phyloP scores from a whole-genome alignment of 92 coral and sea anemone genomes.

The Epizoanthus ramosus region DNA sequence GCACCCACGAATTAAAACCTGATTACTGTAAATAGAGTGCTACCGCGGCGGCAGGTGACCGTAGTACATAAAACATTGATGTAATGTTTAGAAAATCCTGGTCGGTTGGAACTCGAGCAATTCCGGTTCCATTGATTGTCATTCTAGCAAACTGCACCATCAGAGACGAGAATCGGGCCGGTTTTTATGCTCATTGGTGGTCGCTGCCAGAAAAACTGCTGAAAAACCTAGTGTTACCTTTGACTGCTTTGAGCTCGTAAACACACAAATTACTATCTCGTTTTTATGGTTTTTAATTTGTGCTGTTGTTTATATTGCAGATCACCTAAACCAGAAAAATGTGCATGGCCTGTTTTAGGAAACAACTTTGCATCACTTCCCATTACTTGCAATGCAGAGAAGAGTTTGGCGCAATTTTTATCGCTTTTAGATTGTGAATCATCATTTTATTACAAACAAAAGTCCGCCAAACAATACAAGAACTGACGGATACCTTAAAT shows the following conservation, averaged over 20 bases:
- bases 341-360: background rate
- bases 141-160: background rate
- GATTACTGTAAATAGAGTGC: slow-evolving; percentile 32
- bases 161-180: background rate
- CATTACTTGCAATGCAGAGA: background rate
- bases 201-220: background rate
- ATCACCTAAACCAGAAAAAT: slow-evolving; percentile 3
- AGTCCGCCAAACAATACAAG: background rate
- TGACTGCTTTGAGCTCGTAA: no score
- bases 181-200: background rate
- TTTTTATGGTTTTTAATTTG: slow-evolving; percentile 8
- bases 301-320: no score
- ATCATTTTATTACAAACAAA: background rate
- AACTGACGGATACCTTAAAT: slow-evolving; percentile 6
- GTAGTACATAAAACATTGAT: slow-evolving; percentile 17
- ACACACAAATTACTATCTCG: background rate
- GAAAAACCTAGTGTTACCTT: background rate
- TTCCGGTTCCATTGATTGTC: slow-evolving; percentile 3
- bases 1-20: slow-evolving; percentile 35
- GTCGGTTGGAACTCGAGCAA: background rate
- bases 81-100: slow-evolving; percentile 35
- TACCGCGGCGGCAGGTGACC: slow-evolving; percentile 20
- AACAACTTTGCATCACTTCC: background rate
- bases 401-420: background rate
- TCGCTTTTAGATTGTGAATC: background rate